Conservation (phyloP, 2,113 vertebrate species). For the Cyanoderma ruficeps region DNA sequence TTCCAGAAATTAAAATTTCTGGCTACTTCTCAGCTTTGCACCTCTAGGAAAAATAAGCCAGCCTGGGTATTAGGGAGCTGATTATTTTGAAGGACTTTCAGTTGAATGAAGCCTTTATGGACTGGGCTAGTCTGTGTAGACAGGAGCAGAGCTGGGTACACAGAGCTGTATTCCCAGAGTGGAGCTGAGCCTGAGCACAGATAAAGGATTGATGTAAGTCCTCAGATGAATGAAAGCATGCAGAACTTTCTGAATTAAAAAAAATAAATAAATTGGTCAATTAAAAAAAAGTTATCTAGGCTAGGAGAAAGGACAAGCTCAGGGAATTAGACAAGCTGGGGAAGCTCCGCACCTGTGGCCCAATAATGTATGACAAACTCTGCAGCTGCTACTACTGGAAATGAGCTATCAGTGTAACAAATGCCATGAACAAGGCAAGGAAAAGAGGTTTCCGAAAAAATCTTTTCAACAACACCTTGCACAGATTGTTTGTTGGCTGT, state of each 20-base stretch:
- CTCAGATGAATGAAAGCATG: neutral
- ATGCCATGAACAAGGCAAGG: rapidly evolving
- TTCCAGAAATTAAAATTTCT: neutral
- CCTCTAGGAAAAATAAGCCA: neutral
- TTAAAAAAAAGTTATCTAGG: neutral
- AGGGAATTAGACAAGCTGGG: neutral
- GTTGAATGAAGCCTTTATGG: neutral
- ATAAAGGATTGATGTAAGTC: slow-evolving; percentile 19
- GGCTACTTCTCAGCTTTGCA: neutral
- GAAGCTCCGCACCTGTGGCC: rapidly evolving
- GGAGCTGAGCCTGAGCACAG: neutral
- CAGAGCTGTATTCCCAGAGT: neutral
- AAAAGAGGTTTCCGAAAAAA: neutral
- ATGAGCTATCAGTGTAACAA: neutral
- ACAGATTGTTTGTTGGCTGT: neutral
- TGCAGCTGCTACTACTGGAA: neutral
- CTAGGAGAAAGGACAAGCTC: neutral
- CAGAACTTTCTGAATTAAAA: neutral
- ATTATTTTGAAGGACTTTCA: neutral
- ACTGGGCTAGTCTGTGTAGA: neutral
- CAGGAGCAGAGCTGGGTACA: neutral
- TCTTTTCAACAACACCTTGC: neutral
- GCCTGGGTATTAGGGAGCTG: neutral
- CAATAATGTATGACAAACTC: neutral
- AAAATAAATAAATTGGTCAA: neutral